Evolutionary conservation across 2,888 invertebrate species (phyloP).

Genomic region (Choreutis nemorana): DNA sequence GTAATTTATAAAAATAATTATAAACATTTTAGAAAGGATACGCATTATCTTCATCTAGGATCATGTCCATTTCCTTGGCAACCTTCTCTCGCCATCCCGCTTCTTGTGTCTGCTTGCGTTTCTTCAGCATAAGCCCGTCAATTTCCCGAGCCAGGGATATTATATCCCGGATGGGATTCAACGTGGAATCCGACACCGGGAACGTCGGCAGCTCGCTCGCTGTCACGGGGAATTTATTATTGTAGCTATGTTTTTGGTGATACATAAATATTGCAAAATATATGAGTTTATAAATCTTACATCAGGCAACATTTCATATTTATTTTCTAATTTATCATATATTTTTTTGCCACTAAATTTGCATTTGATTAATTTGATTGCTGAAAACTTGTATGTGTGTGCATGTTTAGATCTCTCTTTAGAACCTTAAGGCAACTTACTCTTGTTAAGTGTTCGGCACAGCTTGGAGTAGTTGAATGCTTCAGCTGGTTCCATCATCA

Average conservation of each 20-base stretch:
- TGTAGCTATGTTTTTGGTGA: too few species aligned
- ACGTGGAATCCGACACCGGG: constrained; percentile 73
- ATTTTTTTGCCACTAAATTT: too few species aligned
- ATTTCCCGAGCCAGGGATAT: constrained; percentile 81
- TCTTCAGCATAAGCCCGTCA: constrained; percentile 76
- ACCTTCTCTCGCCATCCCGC: constrained; percentile 87
- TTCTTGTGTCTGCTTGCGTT: constrained; percentile 70
- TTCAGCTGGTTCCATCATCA: constrained; percentile 91
- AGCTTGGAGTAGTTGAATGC: constrained; percentile 80
- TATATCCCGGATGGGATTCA: constrained; percentile 70
- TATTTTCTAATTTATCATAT: too few species aligned
- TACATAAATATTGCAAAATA: too few species aligned
- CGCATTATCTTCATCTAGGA: constrained; percentile 79
- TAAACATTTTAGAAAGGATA: too few species aligned
- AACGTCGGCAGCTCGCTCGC: constrained; percentile 85
- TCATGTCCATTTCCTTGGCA: constrained; percentile 90
- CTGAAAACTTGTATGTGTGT: too few species aligned
- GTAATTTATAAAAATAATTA: too few species aligned
- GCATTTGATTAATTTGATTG: too few species aligned
- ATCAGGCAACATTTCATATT: too few species aligned
- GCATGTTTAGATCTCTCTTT: too few species aligned
- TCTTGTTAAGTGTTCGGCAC: constrained; percentile 83
- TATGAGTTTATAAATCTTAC: too few species aligned
- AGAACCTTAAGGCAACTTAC: too few species aligned
- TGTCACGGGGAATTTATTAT: constrained; percentile 45